Evolutionary conservation across 2,113 vertebrate genomes (phyloP), one percentile per base, ranked within the genome.

Genomic region (Pteropus alecto): DNA sequence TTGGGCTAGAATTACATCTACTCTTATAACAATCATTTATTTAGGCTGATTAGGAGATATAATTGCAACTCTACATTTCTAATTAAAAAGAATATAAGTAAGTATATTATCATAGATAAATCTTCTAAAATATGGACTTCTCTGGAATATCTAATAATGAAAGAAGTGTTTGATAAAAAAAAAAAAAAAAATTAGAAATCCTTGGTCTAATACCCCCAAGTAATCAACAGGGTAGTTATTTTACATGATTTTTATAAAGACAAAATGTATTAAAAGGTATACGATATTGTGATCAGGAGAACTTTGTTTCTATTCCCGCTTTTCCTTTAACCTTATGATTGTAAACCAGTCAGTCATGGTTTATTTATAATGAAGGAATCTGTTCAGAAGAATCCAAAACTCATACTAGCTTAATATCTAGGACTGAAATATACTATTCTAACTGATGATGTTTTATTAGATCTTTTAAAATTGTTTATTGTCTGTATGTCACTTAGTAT

Each of bases 41-140:
- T 86, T 77, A 63, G 54, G 48, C 16, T 87, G 24, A 94, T 35
- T 61, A 77, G 63, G 24, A 67, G n/a, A 43, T 70, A 41, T 22
- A 84, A 33, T 4, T 63, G 14, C 79, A 92, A 14, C 7, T 88
- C 3, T 56, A 18, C 33, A 21, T 71, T 94, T 94, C 60, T 90
- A 73, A 93, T 30, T 14, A 43, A 73, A 95, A 96, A 86, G 16
- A 78, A 33, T 26, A 0, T 30, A 87, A 63, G 19, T 26, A 0
- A 51, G 48, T 14, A 51, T 71, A 63, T 51, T 60, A 58, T 24
- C 54, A 0, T 65, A 92, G 15, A 81, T 38, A 94, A 41, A 65
- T 88, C 48, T 95, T 79, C 65, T 77, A 77, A 94, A 61, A 73
- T 90, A 74, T 28, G 54, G 46, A 84, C 46, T 85, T 95, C 28